phyloP scores from a whole-genome alignment of 2,888 invertebrate genomes.

The Noctua fimbriata region DNA sequence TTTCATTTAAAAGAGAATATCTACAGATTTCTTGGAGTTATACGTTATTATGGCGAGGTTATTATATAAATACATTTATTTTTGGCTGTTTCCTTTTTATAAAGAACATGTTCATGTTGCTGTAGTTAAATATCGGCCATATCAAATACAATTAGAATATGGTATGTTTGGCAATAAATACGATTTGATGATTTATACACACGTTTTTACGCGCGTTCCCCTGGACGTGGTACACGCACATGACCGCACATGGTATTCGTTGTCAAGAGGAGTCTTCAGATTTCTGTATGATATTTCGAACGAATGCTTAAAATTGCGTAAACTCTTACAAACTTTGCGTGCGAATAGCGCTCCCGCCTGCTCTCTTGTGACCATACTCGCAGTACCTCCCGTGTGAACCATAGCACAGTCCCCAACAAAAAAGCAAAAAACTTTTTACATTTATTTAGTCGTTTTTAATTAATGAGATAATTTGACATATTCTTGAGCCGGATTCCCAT shows the following conservation, averaged over 20 bases:
- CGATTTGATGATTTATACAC: not conserved
- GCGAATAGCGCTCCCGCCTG: not conserved
- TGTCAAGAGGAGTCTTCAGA: not conserved
- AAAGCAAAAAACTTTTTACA: not conserved
- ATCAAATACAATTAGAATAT: not conserved
- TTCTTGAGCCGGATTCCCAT: not conserved
- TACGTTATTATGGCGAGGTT: slow-evolving; percentile 2
- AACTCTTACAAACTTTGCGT: not conserved
- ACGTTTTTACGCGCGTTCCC: not conserved
- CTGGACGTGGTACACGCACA: not conserved
- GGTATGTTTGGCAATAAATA: slow-evolving; percentile 4
- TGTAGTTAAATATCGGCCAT: slow-evolving; percentile 3
- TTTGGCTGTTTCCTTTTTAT: not conserved
- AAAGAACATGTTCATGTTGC: not conserved
- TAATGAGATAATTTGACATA: not conserved
- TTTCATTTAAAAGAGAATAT: slow-evolving; percentile 12
- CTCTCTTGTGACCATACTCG: not conserved
- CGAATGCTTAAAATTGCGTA: not conserved
- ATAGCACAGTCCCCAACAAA: not conserved
- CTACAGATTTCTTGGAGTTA: slow-evolving; percentile 18
- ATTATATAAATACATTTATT: not conserved
- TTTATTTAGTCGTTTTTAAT: not conserved
- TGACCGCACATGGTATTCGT: not conserved
- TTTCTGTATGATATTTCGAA: not conserved
- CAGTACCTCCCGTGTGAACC: not conserved